These are phyloP conservation scores for Ispidina lecontei DNA, from an alignment of 2,797 vertebrate species.

Conservation along the genomic window DNA sequence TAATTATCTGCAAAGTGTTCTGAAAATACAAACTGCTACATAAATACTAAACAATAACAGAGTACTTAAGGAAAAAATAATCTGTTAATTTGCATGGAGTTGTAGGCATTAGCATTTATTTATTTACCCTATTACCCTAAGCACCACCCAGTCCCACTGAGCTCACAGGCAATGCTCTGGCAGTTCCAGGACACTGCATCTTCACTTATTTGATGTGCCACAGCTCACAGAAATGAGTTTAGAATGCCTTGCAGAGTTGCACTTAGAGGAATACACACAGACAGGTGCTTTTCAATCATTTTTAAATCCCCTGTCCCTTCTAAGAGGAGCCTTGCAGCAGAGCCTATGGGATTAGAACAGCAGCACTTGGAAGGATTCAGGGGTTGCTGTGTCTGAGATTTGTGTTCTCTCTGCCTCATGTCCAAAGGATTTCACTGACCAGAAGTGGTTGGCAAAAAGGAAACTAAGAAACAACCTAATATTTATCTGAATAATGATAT, in stretches of 20 bases:
- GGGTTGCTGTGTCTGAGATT: not conserved
- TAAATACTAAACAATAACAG: slow-evolving; percentile 38
- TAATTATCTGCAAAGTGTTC: slow-evolving; percentile 26
- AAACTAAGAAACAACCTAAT: not conserved
- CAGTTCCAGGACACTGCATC: not conserved
- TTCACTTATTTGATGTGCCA: not conserved
- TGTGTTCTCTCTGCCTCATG: not conserved
- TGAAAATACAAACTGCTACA: slow-evolving; percentile 12
- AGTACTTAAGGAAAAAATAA: not conserved
- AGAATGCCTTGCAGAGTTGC: not conserved
- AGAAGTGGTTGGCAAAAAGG: not conserved
- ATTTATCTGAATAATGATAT: not conserved
- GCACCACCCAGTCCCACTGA: not conserved
- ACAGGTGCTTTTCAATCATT: rapidly evolving
- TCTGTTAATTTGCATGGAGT: not conserved
- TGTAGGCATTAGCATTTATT: slow-evolving; percentile 26
- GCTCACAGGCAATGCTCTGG: not conserved
- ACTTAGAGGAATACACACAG: not conserved
- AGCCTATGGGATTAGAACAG: not conserved
- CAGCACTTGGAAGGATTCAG: not conserved
- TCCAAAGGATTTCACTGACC: not conserved
- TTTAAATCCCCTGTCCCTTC: not conserved
- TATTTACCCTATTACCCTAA: not conserved
- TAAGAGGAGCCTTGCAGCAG: too few species aligned
- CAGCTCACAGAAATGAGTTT: not conserved